These are phyloP conservation scores for Eospalax fontanierii DNA, from an alignment of 2,797 vertebrate genomes.

Conservation along the genomic window DNA sequence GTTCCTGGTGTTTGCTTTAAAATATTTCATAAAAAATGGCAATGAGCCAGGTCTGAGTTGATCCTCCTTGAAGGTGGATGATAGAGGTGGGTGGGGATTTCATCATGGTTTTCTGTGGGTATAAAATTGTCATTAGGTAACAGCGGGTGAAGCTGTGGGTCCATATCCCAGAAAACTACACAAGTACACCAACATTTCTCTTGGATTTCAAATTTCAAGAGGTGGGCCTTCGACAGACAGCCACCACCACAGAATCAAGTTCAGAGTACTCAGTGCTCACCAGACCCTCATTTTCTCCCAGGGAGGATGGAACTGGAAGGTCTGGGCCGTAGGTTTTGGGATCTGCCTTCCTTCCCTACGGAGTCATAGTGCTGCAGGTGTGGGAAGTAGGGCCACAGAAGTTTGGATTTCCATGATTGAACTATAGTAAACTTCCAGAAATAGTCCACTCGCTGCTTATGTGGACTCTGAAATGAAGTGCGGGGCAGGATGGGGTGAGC, in stretches of 20 bases:
- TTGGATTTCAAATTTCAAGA: not conserved
- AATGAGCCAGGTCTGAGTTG: not conserved
- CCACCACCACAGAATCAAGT: not conserved
- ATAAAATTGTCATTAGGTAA: not conserved
- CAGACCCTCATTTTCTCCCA: not conserved
- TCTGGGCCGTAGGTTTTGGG: not conserved
- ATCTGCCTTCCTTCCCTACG: too few relatives aligned
- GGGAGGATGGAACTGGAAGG: not conserved
- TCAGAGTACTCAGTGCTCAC: not conserved
- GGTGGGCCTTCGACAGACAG: not conserved
- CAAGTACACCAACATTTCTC: not conserved
- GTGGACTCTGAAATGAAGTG: not conserved
- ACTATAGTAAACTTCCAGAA: not conserved
- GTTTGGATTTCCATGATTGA: not conserved
- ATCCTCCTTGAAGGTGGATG: not conserved
- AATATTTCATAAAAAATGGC: not conserved
- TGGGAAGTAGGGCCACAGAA: accelerated
- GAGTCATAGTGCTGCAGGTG: accelerated
- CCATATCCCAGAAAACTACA: not conserved
- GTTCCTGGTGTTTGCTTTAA: not conserved
- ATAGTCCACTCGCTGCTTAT: not conserved
- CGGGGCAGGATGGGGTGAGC: too few relatives aligned
- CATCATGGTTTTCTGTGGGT: not conserved
- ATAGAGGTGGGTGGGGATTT: not conserved
- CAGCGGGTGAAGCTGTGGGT: not conserved